phyloP scores from a whole-genome alignment of 2,888 invertebrate genomes.

The Nymphalis urticae region DNA sequence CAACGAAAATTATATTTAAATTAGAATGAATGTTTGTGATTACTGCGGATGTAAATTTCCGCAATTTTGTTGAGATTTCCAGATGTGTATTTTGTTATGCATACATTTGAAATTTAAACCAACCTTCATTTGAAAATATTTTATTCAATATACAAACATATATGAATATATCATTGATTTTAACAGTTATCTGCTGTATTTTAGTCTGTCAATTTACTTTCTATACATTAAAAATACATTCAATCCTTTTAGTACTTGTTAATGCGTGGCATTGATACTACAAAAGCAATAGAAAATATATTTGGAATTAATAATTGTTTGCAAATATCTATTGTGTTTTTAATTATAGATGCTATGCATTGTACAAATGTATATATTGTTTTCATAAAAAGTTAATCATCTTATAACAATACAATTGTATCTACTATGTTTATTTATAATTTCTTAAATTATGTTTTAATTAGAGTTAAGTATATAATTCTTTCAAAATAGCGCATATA shows the following conservation, averaged over 20 bases:
- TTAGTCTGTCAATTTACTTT: not conserved
- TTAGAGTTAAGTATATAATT: too few relatives aligned
- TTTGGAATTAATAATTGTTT: constrained; percentile 24
- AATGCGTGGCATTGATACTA: constrained; percentile 11
- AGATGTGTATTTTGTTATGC: constrained; percentile 9
- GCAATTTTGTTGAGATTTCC: constrained; percentile 22
- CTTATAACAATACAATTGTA: too few relatives aligned
- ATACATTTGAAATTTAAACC: not conserved
- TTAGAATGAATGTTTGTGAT: constrained; percentile 26
- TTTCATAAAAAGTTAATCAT: too few relatives aligned
- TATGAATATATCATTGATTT: not conserved
- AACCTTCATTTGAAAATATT: not conserved
- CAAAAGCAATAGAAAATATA: constrained; percentile 10
- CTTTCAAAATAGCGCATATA: too few relatives aligned
- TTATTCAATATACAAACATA: not conserved
- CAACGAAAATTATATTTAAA: constrained; percentile 29
- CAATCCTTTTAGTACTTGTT: too few relatives aligned
- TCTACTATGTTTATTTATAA: too few relatives aligned
- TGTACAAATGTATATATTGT: not conserved
- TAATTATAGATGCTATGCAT: constrained; percentile 4
- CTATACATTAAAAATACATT: not conserved
- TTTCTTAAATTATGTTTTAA: too few relatives aligned
- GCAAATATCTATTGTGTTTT: constrained; percentile 25
- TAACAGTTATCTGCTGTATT: not conserved
- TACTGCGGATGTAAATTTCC: constrained; percentile 36